Evolutionary conservation across 2,113 vertebrate species (phyloP).

Genomic region (Heterotilapia buettikoferi): DNA sequence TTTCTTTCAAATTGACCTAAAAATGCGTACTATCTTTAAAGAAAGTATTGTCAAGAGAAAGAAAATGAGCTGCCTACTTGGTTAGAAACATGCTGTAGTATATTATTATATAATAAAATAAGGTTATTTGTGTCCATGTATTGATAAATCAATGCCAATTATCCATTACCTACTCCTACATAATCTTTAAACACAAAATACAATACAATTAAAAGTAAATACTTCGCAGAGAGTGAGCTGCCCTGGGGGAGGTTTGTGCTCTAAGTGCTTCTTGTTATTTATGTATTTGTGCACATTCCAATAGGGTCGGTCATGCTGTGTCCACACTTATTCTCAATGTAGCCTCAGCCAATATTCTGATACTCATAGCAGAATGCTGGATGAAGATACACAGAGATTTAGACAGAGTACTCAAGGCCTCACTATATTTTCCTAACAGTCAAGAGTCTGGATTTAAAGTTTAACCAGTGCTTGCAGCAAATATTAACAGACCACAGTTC

Average conservation of each 20-base stretch:
- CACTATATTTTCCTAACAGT: neutral
- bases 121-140: neutral
- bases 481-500: neutral
- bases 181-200: neutral
- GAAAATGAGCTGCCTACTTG: neutral
- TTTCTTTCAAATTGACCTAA: neutral
- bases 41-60: neutral
- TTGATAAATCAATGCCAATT: neutral
- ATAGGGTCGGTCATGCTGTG: neutral
- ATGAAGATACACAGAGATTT: neutral
- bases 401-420: neutral
- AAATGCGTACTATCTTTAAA: neutral
- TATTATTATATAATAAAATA: neutral
- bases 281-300: neutral
- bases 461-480: neutral
- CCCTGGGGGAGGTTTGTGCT: neutral
- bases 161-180: neutral
- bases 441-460: neutral
- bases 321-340: neutral
- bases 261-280: neutral
- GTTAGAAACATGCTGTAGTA: neutral
- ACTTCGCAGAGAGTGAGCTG: neutral
- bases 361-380: neutral
- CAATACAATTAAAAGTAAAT: neutral
- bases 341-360: neutral